These are phyloP conservation scores for Blastomussa wellsi DNA, from an alignment of 92 coral and sea anemone genomes.

Conservation along the genomic window DNA sequence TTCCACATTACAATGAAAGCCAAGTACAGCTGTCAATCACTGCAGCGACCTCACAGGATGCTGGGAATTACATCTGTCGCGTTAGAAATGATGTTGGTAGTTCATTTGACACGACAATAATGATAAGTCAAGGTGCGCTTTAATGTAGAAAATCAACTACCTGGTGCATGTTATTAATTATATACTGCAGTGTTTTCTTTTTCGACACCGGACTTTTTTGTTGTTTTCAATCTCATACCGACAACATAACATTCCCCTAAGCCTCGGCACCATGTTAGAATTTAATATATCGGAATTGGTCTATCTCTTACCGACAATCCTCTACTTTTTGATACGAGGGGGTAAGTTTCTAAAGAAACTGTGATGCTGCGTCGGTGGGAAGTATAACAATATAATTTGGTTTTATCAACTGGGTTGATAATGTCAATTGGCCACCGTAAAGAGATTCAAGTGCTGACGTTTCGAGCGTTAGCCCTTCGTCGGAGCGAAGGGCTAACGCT, in stretches of 20 bases:
- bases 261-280: too few relatives aligned
- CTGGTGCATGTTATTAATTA: not conserved
- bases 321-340: too few relatives aligned
- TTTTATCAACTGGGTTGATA: too few relatives aligned
- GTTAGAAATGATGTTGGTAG: conserved; percentile 12
- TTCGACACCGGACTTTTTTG: not conserved
- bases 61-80: conserved; percentile 50
- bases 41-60: conserved; percentile 31
- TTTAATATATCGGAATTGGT: too few relatives aligned
- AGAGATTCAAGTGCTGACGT: too few relatives aligned
- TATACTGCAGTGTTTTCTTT: too few relatives aligned
- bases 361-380: too few relatives aligned
- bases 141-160: not conserved
- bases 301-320: too few relatives aligned
- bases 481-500: conserved; percentile 25
- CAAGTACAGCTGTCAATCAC: conserved; percentile 19
- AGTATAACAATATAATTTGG: too few relatives aligned
- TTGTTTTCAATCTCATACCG: not conserved
- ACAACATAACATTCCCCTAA: too few relatives aligned
- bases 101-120: not conserved
- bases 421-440: too few relatives aligned
- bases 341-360: too few relatives aligned
- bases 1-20: not conserved
- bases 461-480: conserved; percentile 30
- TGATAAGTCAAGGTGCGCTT: conserved; percentile 2